phyloP scores from a whole-genome alignment of 1,140 invertebrate genomes.

The Diachasma alloeum region DNA sequence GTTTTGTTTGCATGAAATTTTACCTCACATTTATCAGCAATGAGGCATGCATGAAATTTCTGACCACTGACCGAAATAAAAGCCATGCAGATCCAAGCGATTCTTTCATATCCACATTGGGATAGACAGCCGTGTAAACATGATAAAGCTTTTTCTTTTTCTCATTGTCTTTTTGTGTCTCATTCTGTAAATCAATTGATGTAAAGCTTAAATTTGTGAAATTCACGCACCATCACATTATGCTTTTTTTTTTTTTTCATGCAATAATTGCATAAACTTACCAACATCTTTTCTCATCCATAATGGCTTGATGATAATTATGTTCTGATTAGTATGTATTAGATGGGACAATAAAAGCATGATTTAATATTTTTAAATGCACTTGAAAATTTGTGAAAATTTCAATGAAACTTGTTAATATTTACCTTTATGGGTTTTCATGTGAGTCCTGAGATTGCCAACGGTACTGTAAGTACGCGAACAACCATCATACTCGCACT shows the following conservation, averaged over 20 bases:
- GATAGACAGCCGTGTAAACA: constrained; percentile 30
- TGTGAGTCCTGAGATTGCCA: constrained; percentile 93
- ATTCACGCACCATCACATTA: neutral
- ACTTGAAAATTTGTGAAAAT: neutral
- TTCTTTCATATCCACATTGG: constrained; percentile 38
- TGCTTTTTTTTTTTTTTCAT: neutral
- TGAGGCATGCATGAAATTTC: neutral
- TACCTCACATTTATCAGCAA: neutral
- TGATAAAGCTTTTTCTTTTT: constrained; percentile 30
- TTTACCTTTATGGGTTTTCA: constrained; percentile 94
- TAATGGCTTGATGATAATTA: neutral
- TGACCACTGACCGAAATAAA: constrained; percentile 45
- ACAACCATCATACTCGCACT: constrained; percentile 91
- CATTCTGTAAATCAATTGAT: constrained; percentile 13
- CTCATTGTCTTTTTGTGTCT: neutral
- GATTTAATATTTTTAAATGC: neutral
- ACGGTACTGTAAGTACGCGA: constrained; percentile 90
- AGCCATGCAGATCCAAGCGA: constrained; percentile 54
- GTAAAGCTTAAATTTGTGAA: constrained; percentile 7
- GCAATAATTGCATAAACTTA: neutral
- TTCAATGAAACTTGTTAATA: neutral
- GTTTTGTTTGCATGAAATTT: constrained; percentile 8
- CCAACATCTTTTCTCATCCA: neutral
- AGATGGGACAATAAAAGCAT: neutral
- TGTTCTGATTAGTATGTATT: neutral